A percentile compares a stretch with the other conserved stretches of the same genome.
phyloP scores from a whole-genome alignment of 2,113 vertebrate genomes.

The Oceanodroma tethys region DNA sequence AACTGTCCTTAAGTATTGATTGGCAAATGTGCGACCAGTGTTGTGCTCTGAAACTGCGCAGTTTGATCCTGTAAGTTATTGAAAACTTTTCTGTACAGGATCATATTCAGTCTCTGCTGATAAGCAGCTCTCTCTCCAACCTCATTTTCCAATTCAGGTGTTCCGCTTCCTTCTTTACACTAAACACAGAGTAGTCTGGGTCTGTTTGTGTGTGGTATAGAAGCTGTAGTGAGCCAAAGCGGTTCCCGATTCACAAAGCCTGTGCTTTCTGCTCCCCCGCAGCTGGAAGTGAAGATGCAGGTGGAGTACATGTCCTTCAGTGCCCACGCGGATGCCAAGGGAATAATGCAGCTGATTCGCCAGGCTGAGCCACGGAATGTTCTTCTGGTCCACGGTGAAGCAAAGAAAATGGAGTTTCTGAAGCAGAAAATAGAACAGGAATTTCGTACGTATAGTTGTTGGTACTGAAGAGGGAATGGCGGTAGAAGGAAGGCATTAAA shows the following conservation, averaged over 20 bases:
- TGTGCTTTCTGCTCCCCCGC: background rate
- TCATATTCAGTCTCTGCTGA: background rate
- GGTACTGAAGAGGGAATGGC: rapidly evolving
- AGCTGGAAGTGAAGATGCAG: slow-evolving; percentile 97
- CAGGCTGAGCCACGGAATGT: slow-evolving; percentile 91
- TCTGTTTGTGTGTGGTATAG: rapidly evolving
- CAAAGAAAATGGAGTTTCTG: slow-evolving; percentile 96
- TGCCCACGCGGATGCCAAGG: slow-evolving; percentile 93
- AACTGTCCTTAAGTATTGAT: background rate
- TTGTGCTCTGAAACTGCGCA: background rate
- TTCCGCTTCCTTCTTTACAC: background rate
- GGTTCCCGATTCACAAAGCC: too few relatives aligned
- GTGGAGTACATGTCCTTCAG: slow-evolving; percentile 99
- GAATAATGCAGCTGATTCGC: slow-evolving; percentile 98
- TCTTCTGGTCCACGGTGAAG: slow-evolving; percentile 92
- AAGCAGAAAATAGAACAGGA: slow-evolving; percentile 98
- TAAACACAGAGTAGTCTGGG: rapidly evolving
- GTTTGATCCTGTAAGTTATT: rapidly evolving
- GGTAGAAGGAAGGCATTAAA: rapidly evolving
- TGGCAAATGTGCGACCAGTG: background rate
- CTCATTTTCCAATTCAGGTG: background rate
- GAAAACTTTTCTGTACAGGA: too few relatives aligned
- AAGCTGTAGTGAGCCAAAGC: background rate
- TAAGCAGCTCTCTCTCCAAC: background rate
- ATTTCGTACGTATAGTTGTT: slow-evolving; percentile 74